Evolutionary conservation across 2,888 invertebrate species (phyloP).

Genomic region (Apoda limacodes): DNA sequence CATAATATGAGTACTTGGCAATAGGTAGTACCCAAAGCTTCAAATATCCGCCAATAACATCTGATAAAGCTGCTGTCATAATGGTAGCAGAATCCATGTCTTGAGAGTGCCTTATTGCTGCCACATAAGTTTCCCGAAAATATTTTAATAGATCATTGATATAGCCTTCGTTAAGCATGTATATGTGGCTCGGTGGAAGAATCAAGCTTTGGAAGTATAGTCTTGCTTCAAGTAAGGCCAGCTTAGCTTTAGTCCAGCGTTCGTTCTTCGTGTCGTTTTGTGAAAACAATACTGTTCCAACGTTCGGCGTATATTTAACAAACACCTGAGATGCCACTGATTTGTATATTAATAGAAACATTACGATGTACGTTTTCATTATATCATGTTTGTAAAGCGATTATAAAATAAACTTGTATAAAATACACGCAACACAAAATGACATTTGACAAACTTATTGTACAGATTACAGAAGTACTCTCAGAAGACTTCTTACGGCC

Average conservation of each 20-base stretch:
- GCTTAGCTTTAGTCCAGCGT: slow-evolving; percentile 31
- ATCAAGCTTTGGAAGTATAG: slow-evolving; percentile 38
- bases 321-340: slow-evolving; percentile 13
- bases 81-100: slow-evolving; percentile 26
- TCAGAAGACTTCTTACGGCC: no score
- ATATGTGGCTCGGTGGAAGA: slow-evolving; percentile 29
- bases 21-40: slow-evolving; percentile 70
- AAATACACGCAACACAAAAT: slow-evolving; percentile 30
- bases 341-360: slow-evolving; percentile 20
- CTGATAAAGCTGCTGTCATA: slow-evolving; percentile 51
- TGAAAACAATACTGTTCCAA: slow-evolving; percentile 47
- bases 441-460: no score
- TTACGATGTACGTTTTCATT: slow-evolving; percentile 24
- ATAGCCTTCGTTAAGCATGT: slow-evolving; percentile 31
- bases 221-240: slow-evolving; percentile 37
- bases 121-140: slow-evolving; percentile 30
- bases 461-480: no score
- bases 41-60: slow-evolving; percentile 71
- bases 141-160: slow-evolving; percentile 32
- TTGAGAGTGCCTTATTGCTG: slow-evolving; percentile 30
- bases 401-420: slow-evolving; percentile 42
- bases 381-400: slow-evolving; percentile 25
- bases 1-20: slow-evolving; percentile 72
- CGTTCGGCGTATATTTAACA: no score
- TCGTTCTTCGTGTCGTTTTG: slow-evolving; percentile 26